Evolutionary conservation across 2,797 vertebrate genomes (phyloP).

Genomic region (Chaetophractus vellerosus): DNA sequence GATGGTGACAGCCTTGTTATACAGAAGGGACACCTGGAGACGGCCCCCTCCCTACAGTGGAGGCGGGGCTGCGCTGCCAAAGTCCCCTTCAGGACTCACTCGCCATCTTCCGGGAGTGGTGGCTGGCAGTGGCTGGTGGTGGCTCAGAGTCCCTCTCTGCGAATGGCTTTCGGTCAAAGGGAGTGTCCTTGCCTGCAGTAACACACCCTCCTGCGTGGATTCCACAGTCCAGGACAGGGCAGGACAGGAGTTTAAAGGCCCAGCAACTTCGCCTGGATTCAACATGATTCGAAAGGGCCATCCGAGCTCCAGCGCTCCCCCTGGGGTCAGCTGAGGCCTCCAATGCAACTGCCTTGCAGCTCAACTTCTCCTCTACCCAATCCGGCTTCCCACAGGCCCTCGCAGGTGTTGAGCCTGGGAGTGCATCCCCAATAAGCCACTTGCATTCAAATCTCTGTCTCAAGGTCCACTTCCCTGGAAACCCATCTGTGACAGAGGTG

Average conservation of each 20-base stretch:
- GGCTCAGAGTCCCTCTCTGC: background rate
- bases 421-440: background rate
- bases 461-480: background rate
- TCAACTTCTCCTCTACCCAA: background rate
- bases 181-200: background rate
- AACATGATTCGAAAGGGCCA: background rate
- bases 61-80: background rate
- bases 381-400: background rate
- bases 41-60: fast-evolving
- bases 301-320: background rate
- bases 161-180: background rate
- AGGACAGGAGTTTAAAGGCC: background rate
- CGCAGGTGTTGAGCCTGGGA: background rate
- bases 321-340: background rate
- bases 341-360: background rate
- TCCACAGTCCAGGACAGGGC: background rate
- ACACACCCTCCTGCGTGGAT: background rate
- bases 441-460: background rate
- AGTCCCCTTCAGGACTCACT: background rate
- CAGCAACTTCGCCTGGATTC: background rate
- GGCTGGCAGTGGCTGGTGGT: background rate
- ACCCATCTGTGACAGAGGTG: background rate
- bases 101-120: background rate
- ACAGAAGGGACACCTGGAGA: background rate
- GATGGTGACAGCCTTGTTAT: background rate